Percentiles rank a stretch among this genome's conserved stretches.
Evolutionary conservation across 2,797 vertebrate species (phyloP).

Genomic region (Pitangus sulphuratus): DNA sequence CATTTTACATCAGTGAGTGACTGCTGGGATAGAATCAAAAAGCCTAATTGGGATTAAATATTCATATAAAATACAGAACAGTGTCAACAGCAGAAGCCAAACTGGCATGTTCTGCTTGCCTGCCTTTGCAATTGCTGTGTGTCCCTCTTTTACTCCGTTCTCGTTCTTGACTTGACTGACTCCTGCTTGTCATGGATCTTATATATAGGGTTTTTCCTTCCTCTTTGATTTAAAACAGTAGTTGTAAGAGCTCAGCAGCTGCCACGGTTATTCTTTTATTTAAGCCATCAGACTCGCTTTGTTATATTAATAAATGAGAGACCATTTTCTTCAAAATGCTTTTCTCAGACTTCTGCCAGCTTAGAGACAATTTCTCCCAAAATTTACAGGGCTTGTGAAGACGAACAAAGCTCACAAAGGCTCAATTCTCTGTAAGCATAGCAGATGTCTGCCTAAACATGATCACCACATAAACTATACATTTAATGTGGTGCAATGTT

Average conservation of each 20-base stretch:
- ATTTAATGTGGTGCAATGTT: background rate
- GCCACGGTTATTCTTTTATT: background rate
- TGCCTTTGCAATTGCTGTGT: background rate
- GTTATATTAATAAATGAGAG: conserved; percentile 38
- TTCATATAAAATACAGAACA: background rate
- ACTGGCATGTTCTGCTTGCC: background rate
- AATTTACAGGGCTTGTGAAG: background rate
- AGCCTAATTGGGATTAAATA: background rate
- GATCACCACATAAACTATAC: background rate
- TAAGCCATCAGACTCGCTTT: background rate
- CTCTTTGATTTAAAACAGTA: conserved; percentile 20
- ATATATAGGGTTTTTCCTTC: background rate
- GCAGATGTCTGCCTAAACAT: background rate
- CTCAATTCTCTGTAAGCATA: background rate
- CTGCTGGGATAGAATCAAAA: background rate
- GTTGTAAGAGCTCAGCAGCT: background rate
- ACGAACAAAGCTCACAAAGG: background rate
- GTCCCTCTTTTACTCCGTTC: background rate
- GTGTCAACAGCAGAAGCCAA: background rate
- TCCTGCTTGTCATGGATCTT: background rate
- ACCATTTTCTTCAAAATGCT: background rate
- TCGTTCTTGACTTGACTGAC: background rate
- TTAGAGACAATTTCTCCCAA: background rate
- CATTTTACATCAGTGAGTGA: background rate
- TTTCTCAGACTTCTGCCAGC: background rate